phyloP scores from a whole-genome alignment of 1,140 invertebrate species.

The Penaeus indicus region DNA sequence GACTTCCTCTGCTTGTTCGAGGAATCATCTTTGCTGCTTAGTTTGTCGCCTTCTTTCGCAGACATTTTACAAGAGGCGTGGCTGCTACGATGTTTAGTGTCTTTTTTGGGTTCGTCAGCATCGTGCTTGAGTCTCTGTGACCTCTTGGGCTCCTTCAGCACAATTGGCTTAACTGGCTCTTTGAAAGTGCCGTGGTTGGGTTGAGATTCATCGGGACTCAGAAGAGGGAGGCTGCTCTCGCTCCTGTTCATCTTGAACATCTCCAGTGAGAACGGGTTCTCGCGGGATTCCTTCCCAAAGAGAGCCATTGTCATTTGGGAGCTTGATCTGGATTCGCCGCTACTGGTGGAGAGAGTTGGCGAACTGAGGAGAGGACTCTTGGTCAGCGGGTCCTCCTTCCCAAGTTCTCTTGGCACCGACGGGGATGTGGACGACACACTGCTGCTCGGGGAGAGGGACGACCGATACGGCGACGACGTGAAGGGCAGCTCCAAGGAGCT shows the following conservation, averaged over 20 bases:
- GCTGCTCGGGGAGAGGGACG: slow-evolving; percentile 49
- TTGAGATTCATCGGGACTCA: slow-evolving; percentile 56
- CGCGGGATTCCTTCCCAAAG: slow-evolving; percentile 29
- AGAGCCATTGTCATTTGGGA: slow-evolving; percentile 52
- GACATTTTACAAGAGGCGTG: neutral
- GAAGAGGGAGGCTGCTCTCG: slow-evolving; percentile 57
- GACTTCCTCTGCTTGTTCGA: slow-evolving; percentile 5
- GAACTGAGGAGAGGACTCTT: slow-evolving; percentile 54
- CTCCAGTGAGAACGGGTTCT: slow-evolving; percentile 52
- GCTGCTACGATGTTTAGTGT: slow-evolving; percentile 1
- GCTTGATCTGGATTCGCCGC: slow-evolving; percentile 52
- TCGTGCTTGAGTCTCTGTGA: slow-evolving; percentile 15
- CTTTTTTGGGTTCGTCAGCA: slow-evolving; percentile 23
- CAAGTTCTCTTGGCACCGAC: slow-evolving; percentile 39
- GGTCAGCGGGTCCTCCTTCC: slow-evolving; percentile 41
- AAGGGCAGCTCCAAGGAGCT: slow-evolving; percentile 44
- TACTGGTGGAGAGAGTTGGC: slow-evolving; percentile 55
- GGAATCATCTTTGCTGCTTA: slow-evolving; percentile 21
- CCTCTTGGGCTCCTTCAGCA: slow-evolving; percentile 33
- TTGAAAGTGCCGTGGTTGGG: slow-evolving; percentile 54
- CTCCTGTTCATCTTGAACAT: slow-evolving; percentile 60
- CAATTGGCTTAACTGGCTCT: slow-evolving; percentile 40
- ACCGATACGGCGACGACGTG: slow-evolving; percentile 31
- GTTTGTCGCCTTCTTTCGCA: slow-evolving; percentile 14
- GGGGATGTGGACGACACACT: slow-evolving; percentile 57